phyloP scores from a whole-genome alignment of 2,888 invertebrate species.

The Hirtodrosophila histrioides region DNA sequence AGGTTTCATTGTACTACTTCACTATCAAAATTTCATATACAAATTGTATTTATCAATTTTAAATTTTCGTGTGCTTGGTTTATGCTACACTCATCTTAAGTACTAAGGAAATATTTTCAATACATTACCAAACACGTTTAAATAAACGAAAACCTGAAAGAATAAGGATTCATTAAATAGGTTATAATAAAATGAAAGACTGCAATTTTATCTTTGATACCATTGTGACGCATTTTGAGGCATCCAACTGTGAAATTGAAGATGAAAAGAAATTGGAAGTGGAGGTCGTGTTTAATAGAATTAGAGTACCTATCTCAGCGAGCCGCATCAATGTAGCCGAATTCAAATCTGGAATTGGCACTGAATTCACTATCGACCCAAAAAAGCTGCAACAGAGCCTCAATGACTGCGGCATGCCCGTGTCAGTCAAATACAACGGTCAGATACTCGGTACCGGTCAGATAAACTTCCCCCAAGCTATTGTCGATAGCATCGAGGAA shows the following conservation, averaged over 20 bases:
- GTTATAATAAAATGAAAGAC: conserved; percentile 1
- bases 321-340: conserved; percentile 76
- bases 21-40: conserved; percentile 8
- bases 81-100: background rate
- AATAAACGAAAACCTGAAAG: background rate
- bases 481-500: conserved; percentile 52
- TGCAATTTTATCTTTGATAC: conserved; percentile 65
- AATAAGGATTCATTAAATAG: background rate
- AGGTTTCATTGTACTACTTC: background rate
- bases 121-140: too few relatives aligned
- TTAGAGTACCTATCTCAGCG: conserved; percentile 55
- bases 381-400: conserved; percentile 50
- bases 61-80: conserved; percentile 2
- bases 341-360: conserved; percentile 63
- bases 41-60: conserved; percentile 7
- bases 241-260: conserved; percentile 20
- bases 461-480: conserved; percentile 60
- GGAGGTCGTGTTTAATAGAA: conserved; percentile 55
- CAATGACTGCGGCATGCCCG: conserved; percentile 57
- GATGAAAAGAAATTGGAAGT: conserved; percentile 55
- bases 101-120: background rate
- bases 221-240: conserved; percentile 62
- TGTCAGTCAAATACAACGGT: conserved; percentile 52
- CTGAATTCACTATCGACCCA: conserved; percentile 55
- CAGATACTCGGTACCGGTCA: conserved; percentile 58